Base-by-base conservation (phyloP, 2,888 invertebrate species). In the Sipha maydis region DNA sequence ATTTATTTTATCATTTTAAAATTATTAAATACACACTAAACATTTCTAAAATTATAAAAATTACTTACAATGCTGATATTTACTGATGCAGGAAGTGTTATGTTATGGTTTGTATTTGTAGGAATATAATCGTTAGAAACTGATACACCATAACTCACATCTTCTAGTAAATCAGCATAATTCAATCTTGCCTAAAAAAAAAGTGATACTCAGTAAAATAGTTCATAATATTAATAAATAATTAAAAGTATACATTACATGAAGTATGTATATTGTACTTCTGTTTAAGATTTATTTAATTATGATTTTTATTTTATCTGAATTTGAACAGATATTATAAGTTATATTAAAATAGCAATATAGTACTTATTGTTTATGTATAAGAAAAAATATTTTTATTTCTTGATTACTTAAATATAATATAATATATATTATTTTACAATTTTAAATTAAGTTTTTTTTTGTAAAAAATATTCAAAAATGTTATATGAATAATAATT, bases 31-130 rank as follows among this genome's bases (percentile, higher is more conserved):
- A 48, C 17, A 69, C 25, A 21, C 25, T 1, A 0, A 31, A 31
- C 28, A 77, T 78, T 67, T 67, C 41, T 69, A n/a, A 34, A 69
- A 69, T 31, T n/a, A 76, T 67, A n/a, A 41, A 48, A 71, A 41
- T 21, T 56, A 85, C 78, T 86, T 61, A 79, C 79, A 8, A 31
- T 8, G 48, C 78, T 31, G 21, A 28, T 19, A 56, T 34, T 71
- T n/a, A 25, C 79, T 77, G 77, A 67, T 21, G 41, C 11, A 25
- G 8, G 8, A 8, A 31, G 14, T 14, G 14, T 31, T 31, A 77
- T 31, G 77, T 85, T 85, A 77, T 41, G 41, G 25, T 67, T 85
- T 19, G 41, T 54, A 9, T 85, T 34, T 21, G 48, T 48, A 1
- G 48, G 48, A 48, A 48, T 48, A 48, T 48, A 48, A 48, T 34